Percentiles rank a stretch among this genome's conserved stretches.
Evolutionary conservation across 2,113 vertebrate genomes (phyloP).

Genomic region (Nothobranchius kuhntae): DNA sequence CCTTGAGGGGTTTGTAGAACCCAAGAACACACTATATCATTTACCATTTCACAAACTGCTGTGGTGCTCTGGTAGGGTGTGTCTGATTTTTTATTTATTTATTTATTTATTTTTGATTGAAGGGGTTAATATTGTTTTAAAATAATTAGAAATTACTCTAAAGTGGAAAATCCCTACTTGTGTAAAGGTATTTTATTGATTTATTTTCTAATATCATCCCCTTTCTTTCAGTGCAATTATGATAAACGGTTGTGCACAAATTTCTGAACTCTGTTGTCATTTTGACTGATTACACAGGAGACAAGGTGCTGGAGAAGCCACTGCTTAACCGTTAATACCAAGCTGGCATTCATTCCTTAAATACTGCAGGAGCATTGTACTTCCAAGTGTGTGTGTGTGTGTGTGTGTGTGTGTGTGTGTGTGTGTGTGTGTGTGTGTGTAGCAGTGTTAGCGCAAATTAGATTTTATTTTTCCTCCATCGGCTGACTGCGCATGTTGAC

Average conservation of each 20-base stretch:
- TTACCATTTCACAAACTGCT: too few relatives aligned
- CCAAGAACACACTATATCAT: too few relatives aligned
- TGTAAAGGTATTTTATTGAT: conserved; percentile 5
- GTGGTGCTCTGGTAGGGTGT: background rate
- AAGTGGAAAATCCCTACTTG: conserved; percentile 20
- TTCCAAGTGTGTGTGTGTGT: background rate
- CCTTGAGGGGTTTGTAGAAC: too few relatives aligned
- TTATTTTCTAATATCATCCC: conserved; percentile 2
- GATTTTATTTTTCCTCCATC: conserved; percentile 3
- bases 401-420: background rate
- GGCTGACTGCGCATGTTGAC: conserved; percentile 5
- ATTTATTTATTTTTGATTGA: background rate
- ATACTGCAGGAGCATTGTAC: conserved; percentile 4
- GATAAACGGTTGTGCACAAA: conserved; percentile 50
- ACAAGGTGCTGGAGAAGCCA: conserved; percentile 30
- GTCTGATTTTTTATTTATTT: conserved; percentile 17
- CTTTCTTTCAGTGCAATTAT: conserved; percentile 33
- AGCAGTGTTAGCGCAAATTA: background rate
- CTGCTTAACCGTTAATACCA: conserved; percentile 13
- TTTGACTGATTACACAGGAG: conserved; percentile 46
- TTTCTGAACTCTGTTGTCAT: conserved; percentile 36
- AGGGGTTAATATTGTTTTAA: conserved; percentile 16
- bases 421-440: background rate
- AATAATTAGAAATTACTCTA: conserved; percentile 13
- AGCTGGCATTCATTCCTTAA: conserved; percentile 6